These are phyloP conservation scores for Phoenoteleia sp. DNA, from an alignment of 2,888 invertebrate genomes.

Conservation along the genomic window DNA sequence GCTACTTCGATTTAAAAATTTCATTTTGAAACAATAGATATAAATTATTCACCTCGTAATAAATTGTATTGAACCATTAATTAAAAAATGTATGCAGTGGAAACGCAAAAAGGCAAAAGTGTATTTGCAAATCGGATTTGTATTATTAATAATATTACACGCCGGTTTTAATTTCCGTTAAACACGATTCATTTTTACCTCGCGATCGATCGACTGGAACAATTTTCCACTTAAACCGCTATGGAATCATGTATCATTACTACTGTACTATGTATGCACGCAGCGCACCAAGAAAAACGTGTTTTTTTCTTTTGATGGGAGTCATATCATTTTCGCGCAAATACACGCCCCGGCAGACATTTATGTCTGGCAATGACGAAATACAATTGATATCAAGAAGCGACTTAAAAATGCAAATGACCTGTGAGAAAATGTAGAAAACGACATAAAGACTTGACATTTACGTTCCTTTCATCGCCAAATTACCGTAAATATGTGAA, in stretches of 20 bases:
- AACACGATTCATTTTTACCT: conserved; percentile 6
- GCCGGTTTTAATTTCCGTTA: neutral
- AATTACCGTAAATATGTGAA: conserved; percentile 24
- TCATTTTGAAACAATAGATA: too few species aligned
- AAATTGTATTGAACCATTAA: too few species aligned
- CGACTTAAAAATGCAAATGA: neutral
- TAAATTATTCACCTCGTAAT: too few species aligned
- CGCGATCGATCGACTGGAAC: conserved; percentile 4
- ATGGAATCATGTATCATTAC: conserved; percentile 45
- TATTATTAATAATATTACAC: neutral
- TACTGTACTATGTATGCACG: neutral
- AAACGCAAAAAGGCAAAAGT: too few species aligned
- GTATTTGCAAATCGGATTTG: too few species aligned
- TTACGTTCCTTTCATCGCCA: conserved; percentile 20
- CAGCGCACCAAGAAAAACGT: neutral
- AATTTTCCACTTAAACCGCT: conserved; percentile 30
- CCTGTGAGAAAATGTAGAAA: conserved; percentile 20
- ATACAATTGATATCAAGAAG: neutral
- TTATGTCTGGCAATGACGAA: too few species aligned
- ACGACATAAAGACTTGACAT: conserved; percentile 7
- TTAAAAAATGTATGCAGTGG: too few species aligned
- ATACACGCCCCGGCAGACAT: too few species aligned
- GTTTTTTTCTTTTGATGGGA: neutral
- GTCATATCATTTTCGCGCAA: neutral
- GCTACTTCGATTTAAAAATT: too few species aligned